Percentiles rank a stretch among this genome's conserved stretches.
These are phyloP conservation scores for Rhizomys pruinosus DNA, from an alignment of 2,113 vertebrate genomes.

Conservation along the genomic window DNA sequence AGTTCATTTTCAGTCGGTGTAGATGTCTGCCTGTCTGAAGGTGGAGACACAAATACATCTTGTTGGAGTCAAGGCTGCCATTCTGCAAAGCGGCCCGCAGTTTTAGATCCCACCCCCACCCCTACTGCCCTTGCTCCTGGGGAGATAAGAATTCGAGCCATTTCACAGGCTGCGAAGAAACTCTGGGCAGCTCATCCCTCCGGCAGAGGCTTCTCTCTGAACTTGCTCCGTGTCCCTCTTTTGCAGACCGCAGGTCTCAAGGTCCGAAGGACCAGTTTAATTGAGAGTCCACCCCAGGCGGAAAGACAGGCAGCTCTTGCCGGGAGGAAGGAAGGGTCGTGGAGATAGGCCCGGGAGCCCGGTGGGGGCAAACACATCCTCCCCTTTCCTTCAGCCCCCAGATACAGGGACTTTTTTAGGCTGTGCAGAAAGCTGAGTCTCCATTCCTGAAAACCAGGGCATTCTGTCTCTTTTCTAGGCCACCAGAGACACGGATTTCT, in stretches of 20 bases:
- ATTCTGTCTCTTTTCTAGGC: not conserved
- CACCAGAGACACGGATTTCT: not conserved
- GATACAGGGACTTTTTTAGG: not conserved
- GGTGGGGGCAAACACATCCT: not conserved
- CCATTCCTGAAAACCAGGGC: not conserved
- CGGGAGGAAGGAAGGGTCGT: not conserved
- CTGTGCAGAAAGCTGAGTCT: not conserved
- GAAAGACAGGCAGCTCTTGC: not conserved
- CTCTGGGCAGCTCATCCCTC: not conserved
- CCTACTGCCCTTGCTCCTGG: not conserved
- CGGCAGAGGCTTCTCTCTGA: not conserved
- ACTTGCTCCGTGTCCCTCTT: not conserved
- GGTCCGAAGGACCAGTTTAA: not conserved
- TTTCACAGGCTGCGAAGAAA: not conserved
- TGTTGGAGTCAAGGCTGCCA: constrained; percentile 57
- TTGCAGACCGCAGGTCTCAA: not conserved
- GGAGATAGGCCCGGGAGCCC: not conserved
- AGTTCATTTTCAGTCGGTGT: constrained; percentile 55
- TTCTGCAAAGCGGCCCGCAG: not conserved
- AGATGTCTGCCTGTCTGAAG: constrained; percentile 67
- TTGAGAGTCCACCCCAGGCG: not conserved
- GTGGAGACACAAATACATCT: constrained; percentile 70
- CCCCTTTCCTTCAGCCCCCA: not conserved
- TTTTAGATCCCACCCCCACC: not conserved
- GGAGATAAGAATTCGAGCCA: constrained; percentile 55